Evolutionary conservation across 30 jellyfish, hydroid and myxozoan species (phyloP).

Genomic region (Morbakka virulenta): DNA sequence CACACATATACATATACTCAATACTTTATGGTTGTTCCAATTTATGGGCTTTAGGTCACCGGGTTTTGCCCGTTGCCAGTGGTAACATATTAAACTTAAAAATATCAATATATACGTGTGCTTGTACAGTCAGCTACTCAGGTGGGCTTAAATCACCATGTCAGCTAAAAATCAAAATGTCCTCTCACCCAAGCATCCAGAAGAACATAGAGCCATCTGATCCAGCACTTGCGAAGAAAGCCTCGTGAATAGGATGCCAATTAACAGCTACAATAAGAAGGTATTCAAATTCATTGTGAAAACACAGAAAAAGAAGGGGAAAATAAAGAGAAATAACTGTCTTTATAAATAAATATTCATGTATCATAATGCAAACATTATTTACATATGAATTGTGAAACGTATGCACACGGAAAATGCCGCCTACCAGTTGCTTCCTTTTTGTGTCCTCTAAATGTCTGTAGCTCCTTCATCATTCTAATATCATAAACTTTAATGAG

Average conservation of each 20-base stretch:
- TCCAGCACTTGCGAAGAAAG: conserved; percentile 95
- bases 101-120: no score
- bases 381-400: background rate
- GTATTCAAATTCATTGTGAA: no score
- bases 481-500: conserved; percentile 91
- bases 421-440: conserved; percentile 91
- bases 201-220: conserved; percentile 94
- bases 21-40: no score
- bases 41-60: no score
- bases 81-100: no score
- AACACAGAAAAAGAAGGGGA: no score
- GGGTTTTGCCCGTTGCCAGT: no score
- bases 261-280: conserved; percentile 67
- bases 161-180: no score
- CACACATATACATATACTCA: no score
- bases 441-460: conserved; percentile 96
- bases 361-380: no score
- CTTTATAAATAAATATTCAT: background rate
- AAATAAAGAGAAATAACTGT: background rate
- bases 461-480: conserved; percentile 89
- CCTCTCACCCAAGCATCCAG: conserved; percentile 86
- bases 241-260: conserved; percentile 97
- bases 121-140: no score
- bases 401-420: background rate
- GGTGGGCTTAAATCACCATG: no score